phyloP scores from a whole-genome alignment of 2,888 invertebrate species.

The Busseola fusca region DNA sequence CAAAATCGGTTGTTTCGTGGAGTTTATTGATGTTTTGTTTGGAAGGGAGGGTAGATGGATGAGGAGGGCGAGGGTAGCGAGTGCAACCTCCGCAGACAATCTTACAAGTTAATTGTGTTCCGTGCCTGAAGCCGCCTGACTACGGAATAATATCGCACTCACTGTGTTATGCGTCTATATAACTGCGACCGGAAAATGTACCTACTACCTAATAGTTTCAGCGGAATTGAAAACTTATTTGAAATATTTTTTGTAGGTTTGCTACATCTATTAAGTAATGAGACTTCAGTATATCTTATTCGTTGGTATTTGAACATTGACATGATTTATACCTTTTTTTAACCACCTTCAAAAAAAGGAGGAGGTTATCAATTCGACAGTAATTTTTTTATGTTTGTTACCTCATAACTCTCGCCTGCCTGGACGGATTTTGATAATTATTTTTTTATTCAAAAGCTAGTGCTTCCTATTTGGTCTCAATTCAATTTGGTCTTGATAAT shows the following conservation, averaged over 20 bases:
- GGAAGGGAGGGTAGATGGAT: conserved; percentile 86
- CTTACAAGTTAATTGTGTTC: conserved; percentile 90
- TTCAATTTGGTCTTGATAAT: too few species aligned
- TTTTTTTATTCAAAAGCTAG: too few species aligned
- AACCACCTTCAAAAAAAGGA: too few species aligned
- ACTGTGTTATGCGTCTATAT: conserved; percentile 62
- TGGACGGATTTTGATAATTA: too few species aligned
- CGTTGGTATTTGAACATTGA: background rate
- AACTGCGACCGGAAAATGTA: conserved; percentile 53
- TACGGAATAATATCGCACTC: conserved; percentile 86
- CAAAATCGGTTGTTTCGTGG: conserved; percentile 62
- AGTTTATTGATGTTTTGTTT: conserved; percentile 89
- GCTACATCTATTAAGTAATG: background rate
- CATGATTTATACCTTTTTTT: too few species aligned
- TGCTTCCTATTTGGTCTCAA: too few species aligned
- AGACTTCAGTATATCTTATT: background rate
- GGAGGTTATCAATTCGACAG: too few species aligned
- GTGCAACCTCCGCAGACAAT: conserved; percentile 89
- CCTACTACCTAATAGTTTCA: conserved; percentile 23
- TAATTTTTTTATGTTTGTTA: too few species aligned
- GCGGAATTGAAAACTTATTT: conserved; percentile 26
- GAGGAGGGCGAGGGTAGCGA: conserved; percentile 83
- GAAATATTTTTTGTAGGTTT: background rate
- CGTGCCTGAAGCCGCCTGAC: conserved; percentile 86
- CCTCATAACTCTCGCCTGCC: too few species aligned